Evolutionary conservation across 2,113 vertebrate species (phyloP).

Genomic region (Noctilio leporinus): DNA sequence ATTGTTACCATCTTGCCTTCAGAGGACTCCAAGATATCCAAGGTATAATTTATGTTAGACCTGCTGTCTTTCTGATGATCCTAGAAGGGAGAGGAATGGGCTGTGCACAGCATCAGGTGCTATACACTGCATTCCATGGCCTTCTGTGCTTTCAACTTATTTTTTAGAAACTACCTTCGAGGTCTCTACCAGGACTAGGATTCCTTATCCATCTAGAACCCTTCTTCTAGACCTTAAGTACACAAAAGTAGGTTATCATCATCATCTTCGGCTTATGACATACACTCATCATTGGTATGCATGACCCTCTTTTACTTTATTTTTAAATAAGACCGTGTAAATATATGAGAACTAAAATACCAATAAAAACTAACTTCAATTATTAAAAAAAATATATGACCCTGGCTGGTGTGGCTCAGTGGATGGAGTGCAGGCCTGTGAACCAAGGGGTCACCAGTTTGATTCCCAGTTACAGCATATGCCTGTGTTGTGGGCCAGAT

Average conservation of each 20-base stretch:
- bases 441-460: no score
- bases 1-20: neutral
- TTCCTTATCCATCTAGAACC: neutral
- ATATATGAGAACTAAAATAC: neutral
- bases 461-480: no score
- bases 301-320: neutral
- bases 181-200: neutral
- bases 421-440: no score
- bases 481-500: no score
- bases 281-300: neutral
- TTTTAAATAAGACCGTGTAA: neutral
- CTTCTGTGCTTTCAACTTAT: neutral
- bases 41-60: neutral
- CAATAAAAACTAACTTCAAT: neutral
- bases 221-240: neutral
- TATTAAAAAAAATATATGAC: neutral
- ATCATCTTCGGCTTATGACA: neutral
- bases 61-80: neutral
- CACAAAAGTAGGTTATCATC: neutral
- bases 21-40: neutral
- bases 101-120: neutral
- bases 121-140: neutral
- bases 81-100: neutral
- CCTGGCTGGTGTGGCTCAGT: no score
- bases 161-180: neutral